Conservation (phyloP, 2,113 vertebrate genomes). For the Struthidea cinerea region DNA sequence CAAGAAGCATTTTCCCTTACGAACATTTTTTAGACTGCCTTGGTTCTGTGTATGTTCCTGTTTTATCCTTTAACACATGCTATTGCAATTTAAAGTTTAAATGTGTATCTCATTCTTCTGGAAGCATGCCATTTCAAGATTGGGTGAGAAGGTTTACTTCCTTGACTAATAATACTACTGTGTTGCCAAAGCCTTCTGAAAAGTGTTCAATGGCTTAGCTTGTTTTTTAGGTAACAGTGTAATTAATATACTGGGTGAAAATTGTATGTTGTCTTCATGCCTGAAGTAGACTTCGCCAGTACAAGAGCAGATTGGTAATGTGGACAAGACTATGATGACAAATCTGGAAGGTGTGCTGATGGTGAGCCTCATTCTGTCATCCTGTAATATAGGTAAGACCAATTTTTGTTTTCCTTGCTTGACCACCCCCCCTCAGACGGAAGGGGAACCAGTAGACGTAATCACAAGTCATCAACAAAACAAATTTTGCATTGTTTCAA, state of each 20-base stretch:
- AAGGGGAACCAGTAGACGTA: background rate
- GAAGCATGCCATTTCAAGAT: background rate
- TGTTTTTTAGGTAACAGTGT: background rate
- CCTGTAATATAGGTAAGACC: background rate
- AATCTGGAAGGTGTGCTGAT: accelerated
- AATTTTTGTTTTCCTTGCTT: background rate
- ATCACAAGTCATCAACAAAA: background rate
- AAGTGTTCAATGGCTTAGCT: background rate
- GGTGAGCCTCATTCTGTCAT: background rate
- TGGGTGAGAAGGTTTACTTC: background rate
- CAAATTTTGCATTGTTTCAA: background rate
- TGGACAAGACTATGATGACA: background rate
- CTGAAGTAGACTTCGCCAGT: background rate
- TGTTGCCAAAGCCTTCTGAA: background rate
- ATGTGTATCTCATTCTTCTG: background rate
- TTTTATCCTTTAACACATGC: background rate
- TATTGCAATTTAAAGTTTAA: background rate
- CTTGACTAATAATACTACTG: background rate
- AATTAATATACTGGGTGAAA: background rate
- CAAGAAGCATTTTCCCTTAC: background rate
- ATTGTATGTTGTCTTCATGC: background rate
- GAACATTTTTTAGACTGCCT: background rate
- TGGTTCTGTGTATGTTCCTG: background rate
- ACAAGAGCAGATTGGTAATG: background rate
- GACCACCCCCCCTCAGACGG: accelerated